Conservation (phyloP, 2,113 vertebrate species). For the Addax nasomaculatus region DNA sequence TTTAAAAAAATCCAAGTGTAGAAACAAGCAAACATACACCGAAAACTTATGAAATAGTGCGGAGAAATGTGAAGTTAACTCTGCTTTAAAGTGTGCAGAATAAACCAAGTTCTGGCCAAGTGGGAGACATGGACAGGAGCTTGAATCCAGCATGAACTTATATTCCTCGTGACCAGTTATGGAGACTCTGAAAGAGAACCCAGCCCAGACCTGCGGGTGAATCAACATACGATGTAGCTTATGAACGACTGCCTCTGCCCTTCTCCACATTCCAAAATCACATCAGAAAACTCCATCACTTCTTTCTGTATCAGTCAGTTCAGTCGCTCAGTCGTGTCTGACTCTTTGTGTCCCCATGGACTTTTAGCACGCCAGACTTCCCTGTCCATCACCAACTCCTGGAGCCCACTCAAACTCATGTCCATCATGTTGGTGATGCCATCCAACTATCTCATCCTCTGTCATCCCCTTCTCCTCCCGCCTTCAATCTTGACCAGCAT, state of each 20-base stretch:
- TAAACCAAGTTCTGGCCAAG: not conserved
- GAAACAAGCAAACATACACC: not conserved
- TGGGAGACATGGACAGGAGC: not conserved
- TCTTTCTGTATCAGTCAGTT: not conserved
- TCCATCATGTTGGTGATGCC: not conserved
- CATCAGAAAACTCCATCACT: not conserved
- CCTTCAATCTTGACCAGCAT: not conserved
- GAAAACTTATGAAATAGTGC: not conserved
- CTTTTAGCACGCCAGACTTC: not conserved
- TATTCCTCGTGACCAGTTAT: not conserved
- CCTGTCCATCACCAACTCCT: not conserved
- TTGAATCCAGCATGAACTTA: not conserved
- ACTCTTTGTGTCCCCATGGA: not conserved
- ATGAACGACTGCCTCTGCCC: not conserved
- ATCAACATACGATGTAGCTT: not conserved
- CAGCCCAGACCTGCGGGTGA: not conserved
- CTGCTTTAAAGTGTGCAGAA: not conserved
- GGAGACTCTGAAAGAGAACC: not conserved
- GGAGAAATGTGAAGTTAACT: not conserved
- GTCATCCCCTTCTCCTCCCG: accelerated
- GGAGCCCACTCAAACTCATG: not conserved
- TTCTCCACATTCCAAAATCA: not conserved
- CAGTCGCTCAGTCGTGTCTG: not conserved
- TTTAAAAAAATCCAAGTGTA: slow-evolving; percentile 14
- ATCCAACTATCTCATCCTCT: not conserved